These are phyloP conservation scores for Melanotaenia duboulayi DNA, from an alignment of 2,113 vertebrate species.

Conservation along the genomic window DNA sequence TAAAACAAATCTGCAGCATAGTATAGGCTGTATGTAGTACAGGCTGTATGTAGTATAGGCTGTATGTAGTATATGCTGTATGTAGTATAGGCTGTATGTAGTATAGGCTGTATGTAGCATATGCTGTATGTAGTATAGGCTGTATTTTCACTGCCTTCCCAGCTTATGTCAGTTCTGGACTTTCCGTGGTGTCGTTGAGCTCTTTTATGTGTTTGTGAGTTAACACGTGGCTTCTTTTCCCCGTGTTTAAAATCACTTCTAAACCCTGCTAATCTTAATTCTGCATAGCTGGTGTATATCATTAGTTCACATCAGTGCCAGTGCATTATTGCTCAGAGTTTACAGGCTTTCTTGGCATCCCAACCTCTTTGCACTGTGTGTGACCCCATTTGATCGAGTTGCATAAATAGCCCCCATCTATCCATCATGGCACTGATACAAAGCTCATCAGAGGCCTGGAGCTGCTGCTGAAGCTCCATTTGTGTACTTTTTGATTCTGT, in stretches of 20 bases:
- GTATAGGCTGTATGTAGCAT: too few species aligned
- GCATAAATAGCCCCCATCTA: slow-evolving; percentile 1
- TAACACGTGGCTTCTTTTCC: slow-evolving; percentile 18
- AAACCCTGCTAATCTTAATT: slow-evolving; percentile 57
- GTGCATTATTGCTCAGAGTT: slow-evolving; percentile 23
- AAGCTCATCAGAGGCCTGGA: slow-evolving; percentile 1
- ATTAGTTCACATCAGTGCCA: slow-evolving; percentile 44
- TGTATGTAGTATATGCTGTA: too few species aligned
- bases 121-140: too few species aligned
- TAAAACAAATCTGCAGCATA: too few species aligned
- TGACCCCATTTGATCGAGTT: slow-evolving; percentile 35
- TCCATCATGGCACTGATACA: slow-evolving; percentile 19
- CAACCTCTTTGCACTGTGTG: slow-evolving; percentile 13
- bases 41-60: too few species aligned
- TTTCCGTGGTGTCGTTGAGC: slow-evolving; percentile 2
- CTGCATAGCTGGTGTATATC: slow-evolving; percentile 47
- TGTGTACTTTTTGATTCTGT: slow-evolving; percentile 28
- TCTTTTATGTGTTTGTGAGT: neutral
- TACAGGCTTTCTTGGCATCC: slow-evolving; percentile 3
- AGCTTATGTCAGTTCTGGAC: too few species aligned
- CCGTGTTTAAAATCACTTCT: slow-evolving; percentile 43
- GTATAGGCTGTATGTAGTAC: too few species aligned
- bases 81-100: too few species aligned
- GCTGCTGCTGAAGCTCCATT: slow-evolving; percentile 12
- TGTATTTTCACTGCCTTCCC: too few species aligned